A percentile compares a stretch with the other conserved stretches of the same genome.
Evolutionary conservation across 2,113 vertebrate genomes (phyloP).

Genomic region (Donacobius atricapilla): DNA sequence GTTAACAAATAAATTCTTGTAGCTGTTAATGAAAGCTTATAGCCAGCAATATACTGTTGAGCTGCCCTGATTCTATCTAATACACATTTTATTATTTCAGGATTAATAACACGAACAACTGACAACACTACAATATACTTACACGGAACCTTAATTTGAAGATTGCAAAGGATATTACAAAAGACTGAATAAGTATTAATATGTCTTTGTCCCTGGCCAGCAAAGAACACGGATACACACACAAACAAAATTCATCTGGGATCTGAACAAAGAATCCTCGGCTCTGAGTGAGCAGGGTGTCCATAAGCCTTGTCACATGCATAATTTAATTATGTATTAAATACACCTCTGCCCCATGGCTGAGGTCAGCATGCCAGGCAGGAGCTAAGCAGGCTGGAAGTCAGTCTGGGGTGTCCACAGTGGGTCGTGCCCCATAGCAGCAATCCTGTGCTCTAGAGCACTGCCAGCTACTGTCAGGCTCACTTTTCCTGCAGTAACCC

Average conservation of each 20-base stretch:
- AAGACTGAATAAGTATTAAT: constrained; percentile 57
- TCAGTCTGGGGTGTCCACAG: neutral
- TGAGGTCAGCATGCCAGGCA: neutral
- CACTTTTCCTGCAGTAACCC: neutral
- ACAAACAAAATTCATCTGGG: constrained; percentile 47
- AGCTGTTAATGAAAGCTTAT: constrained; percentile 68
- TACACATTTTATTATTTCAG: constrained; percentile 67
- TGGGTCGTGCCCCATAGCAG: neutral
- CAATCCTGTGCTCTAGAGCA: neutral
- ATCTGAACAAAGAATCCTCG: constrained; percentile 13
- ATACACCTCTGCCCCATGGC: neutral
- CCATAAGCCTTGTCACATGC: neutral
- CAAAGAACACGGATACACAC: constrained; percentile 11
- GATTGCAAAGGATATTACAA: constrained; percentile 59
- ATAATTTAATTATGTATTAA: neutral
- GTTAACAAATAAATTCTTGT: constrained; percentile 58
- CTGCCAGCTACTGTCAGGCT: neutral
- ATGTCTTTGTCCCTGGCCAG: constrained; percentile 27
- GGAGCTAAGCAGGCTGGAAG: neutral
- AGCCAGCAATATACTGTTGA: constrained; percentile 50
- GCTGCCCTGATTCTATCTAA: constrained; percentile 64
- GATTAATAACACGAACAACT: constrained; percentile 59
- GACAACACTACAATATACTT: constrained; percentile 57
- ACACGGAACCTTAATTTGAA: constrained; percentile 57
- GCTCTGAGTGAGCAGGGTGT: neutral